Evolutionary conservation across 2,113 vertebrate species (phyloP).

Genomic region (Zosterops hypoxanthus): DNA sequence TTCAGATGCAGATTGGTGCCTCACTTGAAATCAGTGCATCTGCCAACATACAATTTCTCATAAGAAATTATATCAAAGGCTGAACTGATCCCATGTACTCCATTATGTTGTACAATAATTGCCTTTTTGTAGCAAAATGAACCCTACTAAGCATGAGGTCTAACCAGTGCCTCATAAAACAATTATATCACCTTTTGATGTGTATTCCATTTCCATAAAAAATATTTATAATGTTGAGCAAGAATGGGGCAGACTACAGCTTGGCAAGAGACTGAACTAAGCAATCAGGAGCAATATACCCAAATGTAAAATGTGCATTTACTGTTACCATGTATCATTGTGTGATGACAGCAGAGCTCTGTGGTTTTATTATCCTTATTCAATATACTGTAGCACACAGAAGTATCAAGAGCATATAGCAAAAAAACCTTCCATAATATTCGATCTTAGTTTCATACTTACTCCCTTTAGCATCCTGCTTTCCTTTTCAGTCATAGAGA

Average conservation of each 20-base stretch:
- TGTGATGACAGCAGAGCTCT: not conserved
- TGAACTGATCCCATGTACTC: not conserved
- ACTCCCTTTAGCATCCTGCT: not conserved
- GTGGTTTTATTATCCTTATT: not conserved
- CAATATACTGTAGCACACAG: not conserved
- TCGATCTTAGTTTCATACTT: not conserved
- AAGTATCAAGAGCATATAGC: not conserved
- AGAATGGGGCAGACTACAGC: not conserved
- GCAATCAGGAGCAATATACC: not conserved
- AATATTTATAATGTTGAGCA: slow-evolving; percentile 1
- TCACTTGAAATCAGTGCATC: not conserved
- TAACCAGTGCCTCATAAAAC: slow-evolving; percentile 22
- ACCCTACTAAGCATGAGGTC: not conserved
- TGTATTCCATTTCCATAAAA: slow-evolving; percentile 16
- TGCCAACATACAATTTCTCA: not conserved
- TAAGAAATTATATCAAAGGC: not conserved
- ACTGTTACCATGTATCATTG: not conserved
- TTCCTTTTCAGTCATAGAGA: not conserved
- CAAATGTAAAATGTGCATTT: not conserved
- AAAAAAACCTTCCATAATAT: not conserved
- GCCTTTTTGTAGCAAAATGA: not conserved
- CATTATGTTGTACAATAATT: not conserved
- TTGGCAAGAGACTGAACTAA: slow-evolving; percentile 12
- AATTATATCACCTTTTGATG: slow-evolving; percentile 7
- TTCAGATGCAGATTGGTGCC: not conserved